These are phyloP conservation scores for Drosophila lini DNA, from an alignment of 1,140 invertebrate genomes.

Conservation along the genomic window DNA sequence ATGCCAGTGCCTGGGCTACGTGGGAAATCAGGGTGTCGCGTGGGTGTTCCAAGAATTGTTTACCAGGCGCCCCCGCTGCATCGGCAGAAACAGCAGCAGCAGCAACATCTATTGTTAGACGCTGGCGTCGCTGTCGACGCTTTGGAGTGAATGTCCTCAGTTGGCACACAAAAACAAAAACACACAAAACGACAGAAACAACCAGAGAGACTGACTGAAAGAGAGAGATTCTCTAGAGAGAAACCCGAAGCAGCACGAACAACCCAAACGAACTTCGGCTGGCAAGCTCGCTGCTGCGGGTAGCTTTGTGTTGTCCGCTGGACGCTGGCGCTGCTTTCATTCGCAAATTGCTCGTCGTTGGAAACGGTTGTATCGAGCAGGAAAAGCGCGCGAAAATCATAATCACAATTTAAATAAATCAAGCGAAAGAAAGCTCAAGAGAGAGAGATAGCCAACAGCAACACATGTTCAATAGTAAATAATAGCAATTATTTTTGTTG, in stretches of 20 bases:
- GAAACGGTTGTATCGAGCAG: slow-evolving; percentile 67
- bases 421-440: slow-evolving; percentile 48
- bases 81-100: slow-evolving; percentile 43
- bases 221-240: slow-evolving; percentile 11
- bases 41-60: slow-evolving; percentile 82
- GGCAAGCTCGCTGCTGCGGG: slow-evolving; percentile 16
- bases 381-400: slow-evolving; percentile 71
- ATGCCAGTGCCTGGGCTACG: slow-evolving; percentile 20
- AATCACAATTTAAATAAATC: slow-evolving; percentile 32
- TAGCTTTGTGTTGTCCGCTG: slow-evolving; percentile 30
- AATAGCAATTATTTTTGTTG: slow-evolving; percentile 57
- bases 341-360: slow-evolving; percentile 84
- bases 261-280: slow-evolving; percentile 28
- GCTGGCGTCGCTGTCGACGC: slow-evolving; percentile 55
- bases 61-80: slow-evolving; percentile 65
- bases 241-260: slow-evolving; percentile 11
- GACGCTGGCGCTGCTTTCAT: slow-evolving; percentile 75
- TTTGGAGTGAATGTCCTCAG: slow-evolving; percentile 83
- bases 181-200: slow-evolving; percentile 47
- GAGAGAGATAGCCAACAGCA: slow-evolving; percentile 43
- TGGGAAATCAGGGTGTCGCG: slow-evolving; percentile 55
- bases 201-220: background rate
- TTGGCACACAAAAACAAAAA: slow-evolving; percentile 82
- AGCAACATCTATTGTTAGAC: slow-evolving; percentile 73
- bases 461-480: slow-evolving; percentile 54